Evolutionary conservation across 2,113 vertebrate species (phyloP), one percentile per base, ranked within the genome.

Genomic region (Theristicus caerulescens): DNA sequence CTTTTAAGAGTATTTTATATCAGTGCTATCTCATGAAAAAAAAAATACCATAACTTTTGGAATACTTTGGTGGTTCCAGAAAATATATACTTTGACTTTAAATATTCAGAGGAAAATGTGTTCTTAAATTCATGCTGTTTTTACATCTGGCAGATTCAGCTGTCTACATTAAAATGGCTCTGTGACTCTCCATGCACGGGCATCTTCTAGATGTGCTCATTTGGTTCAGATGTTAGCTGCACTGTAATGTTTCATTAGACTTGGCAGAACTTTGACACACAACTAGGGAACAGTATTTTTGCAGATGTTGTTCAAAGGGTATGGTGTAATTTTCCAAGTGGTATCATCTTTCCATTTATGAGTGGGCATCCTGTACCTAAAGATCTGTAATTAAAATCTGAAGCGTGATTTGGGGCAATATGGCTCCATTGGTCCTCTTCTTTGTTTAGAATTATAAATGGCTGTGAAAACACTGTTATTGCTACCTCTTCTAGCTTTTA

Each of bases 361-460:
- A 86, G 29, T 54, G 15, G 27, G 4, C 5, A 59, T 70, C 69
- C 7, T 20, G 13, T 40, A 47, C 20, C 13, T 82, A 77, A 87
- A 92, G 65, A 88, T 47, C 34, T 40, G 16, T 25, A 81, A 82
- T 78, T 93, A 77, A 95, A 92, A 80, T 73, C 14, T 67, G 32
- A 87, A 73, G 20, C 7, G 8, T 21, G 8, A 13, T 93, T 93
- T 69, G 20, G 19, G 58, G 16, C 6, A 77, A n/a, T 52, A 94
- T 29, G 10, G 47, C 74, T 32, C n/a, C 22, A 82, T 27, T 36
- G 69, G 44, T 86, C 16, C 26, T 81, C 32, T 52, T 71, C 31
- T 96, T 96, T 97, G 40, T 91, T 96, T 92, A 88, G 34, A 88
- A 81, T 95, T 94, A 81, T 18, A 91, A 82, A 38, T 74, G 25